These are phyloP conservation scores for Pluvialis apricaria DNA, from an alignment of 2,113 vertebrate genomes.

Conservation along the genomic window DNA sequence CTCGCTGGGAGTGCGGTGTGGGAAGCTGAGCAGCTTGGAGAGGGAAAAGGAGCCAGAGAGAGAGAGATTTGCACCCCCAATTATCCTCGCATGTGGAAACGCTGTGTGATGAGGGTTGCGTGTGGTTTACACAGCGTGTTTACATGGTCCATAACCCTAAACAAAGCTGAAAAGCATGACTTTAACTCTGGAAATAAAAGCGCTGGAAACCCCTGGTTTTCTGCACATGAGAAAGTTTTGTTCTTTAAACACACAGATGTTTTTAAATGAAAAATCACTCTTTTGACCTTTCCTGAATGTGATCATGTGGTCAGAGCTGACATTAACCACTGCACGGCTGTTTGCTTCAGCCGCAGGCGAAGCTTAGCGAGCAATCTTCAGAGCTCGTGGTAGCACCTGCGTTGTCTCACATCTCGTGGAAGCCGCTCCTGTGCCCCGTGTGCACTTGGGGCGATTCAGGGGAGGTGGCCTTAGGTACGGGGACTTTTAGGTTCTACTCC, in stretches of 20 bases:
- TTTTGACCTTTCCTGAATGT: conserved; percentile 70
- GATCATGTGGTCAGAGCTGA: conserved; percentile 57
- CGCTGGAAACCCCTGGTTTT: conserved; percentile 55
- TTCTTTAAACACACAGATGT: conserved; percentile 71
- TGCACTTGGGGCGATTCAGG: not conserved
- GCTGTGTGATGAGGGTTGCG: not conserved
- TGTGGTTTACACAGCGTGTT: not conserved
- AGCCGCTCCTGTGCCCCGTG: not conserved
- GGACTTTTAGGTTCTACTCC: not conserved
- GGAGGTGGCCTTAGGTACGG: not conserved
- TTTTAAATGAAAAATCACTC: conserved; percentile 76
- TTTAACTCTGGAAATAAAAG: conserved; percentile 41
- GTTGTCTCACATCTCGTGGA: not conserved
- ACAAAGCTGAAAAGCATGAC: not conserved
- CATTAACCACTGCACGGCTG: conserved; percentile 52
- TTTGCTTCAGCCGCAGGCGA: not conserved
- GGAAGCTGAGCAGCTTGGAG: not conserved
- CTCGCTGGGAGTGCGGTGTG: not conserved
- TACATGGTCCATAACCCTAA: conserved; percentile 1
- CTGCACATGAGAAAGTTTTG: conserved; percentile 73
- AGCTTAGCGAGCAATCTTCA: not conserved
- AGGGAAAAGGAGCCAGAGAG: not conserved
- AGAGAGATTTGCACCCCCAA: not conserved
- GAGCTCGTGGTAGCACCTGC: not conserved
- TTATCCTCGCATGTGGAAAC: not conserved